Conservation (phyloP, 2,113 vertebrate genomes). For the Prunella fulvescens region DNA sequence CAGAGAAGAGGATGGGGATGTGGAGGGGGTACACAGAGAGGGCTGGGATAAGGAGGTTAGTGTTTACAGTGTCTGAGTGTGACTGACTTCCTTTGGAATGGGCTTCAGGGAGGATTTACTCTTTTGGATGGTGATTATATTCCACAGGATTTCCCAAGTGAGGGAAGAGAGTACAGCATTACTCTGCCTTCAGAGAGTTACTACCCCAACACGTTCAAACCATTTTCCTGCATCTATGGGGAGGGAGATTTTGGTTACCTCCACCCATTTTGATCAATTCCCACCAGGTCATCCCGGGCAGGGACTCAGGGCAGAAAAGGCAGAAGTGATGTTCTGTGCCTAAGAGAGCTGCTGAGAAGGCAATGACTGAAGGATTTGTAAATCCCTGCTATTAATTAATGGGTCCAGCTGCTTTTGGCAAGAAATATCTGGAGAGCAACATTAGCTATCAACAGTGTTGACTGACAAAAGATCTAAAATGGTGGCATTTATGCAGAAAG, state of each 20-base stretch:
- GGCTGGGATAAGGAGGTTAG: background rate
- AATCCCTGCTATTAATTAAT: background rate
- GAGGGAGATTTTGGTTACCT: background rate
- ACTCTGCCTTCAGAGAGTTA: background rate
- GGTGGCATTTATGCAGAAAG: background rate
- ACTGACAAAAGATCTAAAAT: background rate
- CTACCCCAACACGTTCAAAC: background rate
- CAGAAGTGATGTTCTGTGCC: background rate
- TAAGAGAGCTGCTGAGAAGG: background rate
- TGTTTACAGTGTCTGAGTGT: conserved; percentile 14
- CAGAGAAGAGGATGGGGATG: background rate
- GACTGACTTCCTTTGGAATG: background rate
- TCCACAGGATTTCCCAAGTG: background rate
- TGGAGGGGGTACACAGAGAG: background rate
- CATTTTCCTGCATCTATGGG: background rate
- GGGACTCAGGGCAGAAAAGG: background rate
- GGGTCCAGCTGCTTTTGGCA: background rate
- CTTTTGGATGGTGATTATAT: background rate
- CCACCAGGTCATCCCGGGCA: background rate
- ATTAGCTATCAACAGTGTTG: background rate
- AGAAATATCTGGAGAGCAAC: background rate
- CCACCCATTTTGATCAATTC: background rate
- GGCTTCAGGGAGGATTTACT: background rate
- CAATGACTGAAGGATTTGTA: background rate
- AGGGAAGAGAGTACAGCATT: background rate